Evolutionary conservation across 2,888 invertebrate genomes (phyloP), one percentile per base, ranked within the genome.

Genomic region (Actias luna): DNA sequence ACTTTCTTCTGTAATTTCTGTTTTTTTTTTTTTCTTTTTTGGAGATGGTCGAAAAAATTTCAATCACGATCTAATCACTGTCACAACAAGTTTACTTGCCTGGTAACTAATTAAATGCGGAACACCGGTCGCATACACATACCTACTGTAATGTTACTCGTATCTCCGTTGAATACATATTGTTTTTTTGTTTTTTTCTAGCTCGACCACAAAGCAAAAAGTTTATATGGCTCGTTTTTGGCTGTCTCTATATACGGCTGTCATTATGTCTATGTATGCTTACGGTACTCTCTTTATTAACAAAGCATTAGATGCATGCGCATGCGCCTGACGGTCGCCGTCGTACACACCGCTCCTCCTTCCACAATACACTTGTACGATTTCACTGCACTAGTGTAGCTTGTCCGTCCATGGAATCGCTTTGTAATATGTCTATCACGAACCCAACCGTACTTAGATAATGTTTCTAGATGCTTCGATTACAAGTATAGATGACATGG

Each of bases 211-310:
- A 91, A 88, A 84, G 88, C 92, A 90, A 91, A 91, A 85, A 89
- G 87, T 91, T 89, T 83, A 87, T 87, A 88, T 91, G 91, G 92
- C 92, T 92, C 91, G 91, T 92, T 86, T 87, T 91, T 89, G 91
- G 90, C 89, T 89, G 91, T 87, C 88, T 90, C 87, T 89, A 87
- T 91, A 82, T 90, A 79, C 91, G 91, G 89, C 89, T 92, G 90
- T 92, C 88, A 79, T 91, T 89, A 82, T 91, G 87, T 92, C 91
- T 90, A 88, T 92, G 92, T 92, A 92, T 89, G 92, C 92, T 92
- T 91, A 84, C 84, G 85, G 84, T 91, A 86, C 79, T 85, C 67
- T 84, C 76, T 78, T 85, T 83, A 82, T 70, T 85, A 82, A 75
- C 72, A 76, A 68, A 67, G 82, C 86, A 85, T 82, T 89, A 89